Evolutionary conservation across 2,113 vertebrate species (phyloP), one percentile per base, ranked within the genome.

Genomic region (Albula glossodonta): DNA sequence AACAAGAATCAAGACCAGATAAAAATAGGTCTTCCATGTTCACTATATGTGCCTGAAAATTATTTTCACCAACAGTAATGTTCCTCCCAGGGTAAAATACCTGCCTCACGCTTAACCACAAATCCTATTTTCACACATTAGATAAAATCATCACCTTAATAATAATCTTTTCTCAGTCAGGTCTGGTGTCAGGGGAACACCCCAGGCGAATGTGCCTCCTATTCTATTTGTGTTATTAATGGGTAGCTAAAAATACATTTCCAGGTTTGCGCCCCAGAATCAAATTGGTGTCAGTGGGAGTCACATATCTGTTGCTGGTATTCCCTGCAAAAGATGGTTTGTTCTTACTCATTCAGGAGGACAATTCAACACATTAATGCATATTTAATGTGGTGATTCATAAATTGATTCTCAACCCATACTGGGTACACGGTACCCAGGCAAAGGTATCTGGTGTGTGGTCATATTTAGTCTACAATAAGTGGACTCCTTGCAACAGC

Each of bases 241-340:
- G n/a, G 70, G n/a, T n/a, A 74, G 70, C 70, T 74, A 74, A 74
- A n/a, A 74, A 74, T 74, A 74, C n/a, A n/a, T 25, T 74, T 22
- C n/a, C n/a, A 74, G 70, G 22, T 74, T 19, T 74, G 19, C 31
- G 19, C 15, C 10, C 60, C 70, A 22, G 9, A n/a, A 31, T 3
- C 6, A 74, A n/a, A 74, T 25, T 5, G 5, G 70, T 74, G 8
- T 74, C 70, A 31, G 8, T 10, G n/a, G n/a, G 25, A 74, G 5
- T 7, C 53, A 56, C 53, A 6, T 74, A 5, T 74, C 10, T 31
- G 5, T 31, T 74, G 2, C 25, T 74, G 22, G 70, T 5, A 10
- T 74, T 74, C 70, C 70, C 70, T 41, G 31, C 31, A 41, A 41
- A 41, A 9, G 22, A 25, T 74, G 22, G 8, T n/a, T 6, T 9